Conservation (phyloP, 2,797 vertebrate genomes). For the Acanthurus lineatus region DNA sequence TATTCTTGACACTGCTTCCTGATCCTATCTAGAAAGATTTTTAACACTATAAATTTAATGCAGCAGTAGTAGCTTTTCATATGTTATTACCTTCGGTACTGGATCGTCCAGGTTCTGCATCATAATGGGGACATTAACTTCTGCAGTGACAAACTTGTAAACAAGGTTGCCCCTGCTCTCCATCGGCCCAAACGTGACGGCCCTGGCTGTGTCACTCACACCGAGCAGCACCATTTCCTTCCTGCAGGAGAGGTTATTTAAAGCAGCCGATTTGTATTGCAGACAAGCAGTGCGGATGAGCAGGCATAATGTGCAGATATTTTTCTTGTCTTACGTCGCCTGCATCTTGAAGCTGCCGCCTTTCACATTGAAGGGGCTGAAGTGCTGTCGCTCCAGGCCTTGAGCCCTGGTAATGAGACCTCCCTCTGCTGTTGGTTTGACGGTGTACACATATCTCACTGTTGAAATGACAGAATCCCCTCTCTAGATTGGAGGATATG, state of each 20-base stretch:
- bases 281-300: background rate
- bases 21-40: background rate
- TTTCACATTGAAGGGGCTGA: conserved; percentile 88
- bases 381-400: conserved; percentile 84
- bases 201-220: conserved; percentile 68
- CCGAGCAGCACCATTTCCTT: conserved; percentile 85
- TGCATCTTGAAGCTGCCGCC: conserved; percentile 82
- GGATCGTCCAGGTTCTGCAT: conserved; percentile 82
- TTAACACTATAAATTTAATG: background rate
- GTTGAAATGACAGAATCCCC: conserved; percentile 82
- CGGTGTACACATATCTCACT: conserved; percentile 83
- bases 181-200: conserved; percentile 45
- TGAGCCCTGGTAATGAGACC: conserved; percentile 84
- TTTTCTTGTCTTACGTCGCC: conserved; percentile 78
- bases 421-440: conserved; percentile 81
- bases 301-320: background rate
- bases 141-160: conserved; percentile 75
- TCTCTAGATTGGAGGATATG: conserved; percentile 76
- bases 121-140: conserved; percentile 80
- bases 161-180: conserved; percentile 81
- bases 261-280: conserved; percentile 12
- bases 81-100: conserved; percentile 82
- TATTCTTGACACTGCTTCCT: background rate
- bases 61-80: background rate
- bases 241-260: conserved; percentile 71